phyloP scores from a whole-genome alignment of 2,797 vertebrate species.

The Tapera naevia region DNA sequence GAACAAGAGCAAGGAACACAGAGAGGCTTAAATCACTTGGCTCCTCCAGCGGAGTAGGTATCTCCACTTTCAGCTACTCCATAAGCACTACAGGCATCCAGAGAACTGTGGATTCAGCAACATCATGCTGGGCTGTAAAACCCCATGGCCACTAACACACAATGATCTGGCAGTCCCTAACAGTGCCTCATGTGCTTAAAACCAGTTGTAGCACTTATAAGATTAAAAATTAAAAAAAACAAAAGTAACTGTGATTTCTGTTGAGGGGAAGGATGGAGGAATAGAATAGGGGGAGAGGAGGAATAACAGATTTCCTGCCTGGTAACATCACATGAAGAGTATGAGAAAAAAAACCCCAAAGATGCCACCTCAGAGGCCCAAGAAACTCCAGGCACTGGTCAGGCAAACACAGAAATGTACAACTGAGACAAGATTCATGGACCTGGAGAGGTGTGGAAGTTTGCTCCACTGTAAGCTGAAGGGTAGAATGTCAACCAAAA shows the following conservation, averaged over 20 bases:
- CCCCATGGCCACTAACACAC: not conserved
- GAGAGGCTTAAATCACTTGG: not conserved
- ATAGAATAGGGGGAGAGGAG: not conserved
- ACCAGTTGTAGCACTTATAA: not conserved
- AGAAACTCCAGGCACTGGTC: not conserved
- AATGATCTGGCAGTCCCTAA: not conserved
- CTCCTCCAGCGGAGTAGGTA: not conserved
- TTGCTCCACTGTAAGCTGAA: not conserved
- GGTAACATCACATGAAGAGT: not conserved
- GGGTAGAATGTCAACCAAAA: not conserved
- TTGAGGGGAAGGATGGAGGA: not conserved
- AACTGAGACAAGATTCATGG: rapidly evolving
- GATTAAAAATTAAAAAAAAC: not conserved
- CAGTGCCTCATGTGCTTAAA: not conserved
- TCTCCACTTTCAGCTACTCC: not conserved
- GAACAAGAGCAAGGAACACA: not conserved
- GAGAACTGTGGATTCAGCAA: not conserved
- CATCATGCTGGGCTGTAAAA: not conserved
- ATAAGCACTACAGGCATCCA: not conserved
- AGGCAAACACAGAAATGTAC: not conserved
- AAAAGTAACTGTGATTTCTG: not conserved
- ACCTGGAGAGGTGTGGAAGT: not conserved
- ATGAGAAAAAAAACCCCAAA: not conserved
- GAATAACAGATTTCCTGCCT: not conserved
- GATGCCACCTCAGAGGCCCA: not conserved